Base-by-base conservation (phyloP, 2,888 invertebrate species). In the Laothoe populi region DNA sequence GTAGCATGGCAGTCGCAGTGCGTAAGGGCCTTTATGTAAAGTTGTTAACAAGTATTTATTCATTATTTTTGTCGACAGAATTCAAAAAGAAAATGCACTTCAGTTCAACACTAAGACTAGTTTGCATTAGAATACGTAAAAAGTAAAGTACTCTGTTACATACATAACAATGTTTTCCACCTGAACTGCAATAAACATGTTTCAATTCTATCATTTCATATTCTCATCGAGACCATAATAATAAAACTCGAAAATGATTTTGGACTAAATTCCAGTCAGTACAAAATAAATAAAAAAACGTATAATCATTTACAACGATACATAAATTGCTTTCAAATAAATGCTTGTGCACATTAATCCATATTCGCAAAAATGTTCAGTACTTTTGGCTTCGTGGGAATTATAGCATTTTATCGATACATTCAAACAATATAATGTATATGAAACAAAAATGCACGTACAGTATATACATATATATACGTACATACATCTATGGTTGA, bases 311-410 rank as follows among this genome's bases (percentile, higher is more conserved):
- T 70, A 67, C 66, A 77, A 70, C 69, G 73, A 70, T 59, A 66
- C 67, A 59, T 68, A 31, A 19, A 66, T 65, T 68, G 70, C 66
- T 73, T 66, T 67, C 72, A 79, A 68, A 71, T 71, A 77, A 78
- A 78, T 70, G 69, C 70, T 81, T 79, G 82, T 82, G 82, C 82
- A 79, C 65, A 62, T 73, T 70, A 70, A 57, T 70, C 70, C 67
- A 69, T 42, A 68, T 24, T 68, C 69, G 70, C 67, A 64, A 64
- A 69, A 69, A 65, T 61, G n/a, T 60, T 67, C 66, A 69, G 63
- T 68, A 69, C 61, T 57, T 53, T 65, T 68, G 73, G 65, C 74
- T 73, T 70, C 74, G 70, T 73, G 71, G 69, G 73, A 77, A 63
- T 57, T 45, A 23, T 44, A n/a, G 44, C 42, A 24, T 13, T 40